Conservation (phyloP, 1,140 invertebrate species). For the Neodiprion fabricii region DNA sequence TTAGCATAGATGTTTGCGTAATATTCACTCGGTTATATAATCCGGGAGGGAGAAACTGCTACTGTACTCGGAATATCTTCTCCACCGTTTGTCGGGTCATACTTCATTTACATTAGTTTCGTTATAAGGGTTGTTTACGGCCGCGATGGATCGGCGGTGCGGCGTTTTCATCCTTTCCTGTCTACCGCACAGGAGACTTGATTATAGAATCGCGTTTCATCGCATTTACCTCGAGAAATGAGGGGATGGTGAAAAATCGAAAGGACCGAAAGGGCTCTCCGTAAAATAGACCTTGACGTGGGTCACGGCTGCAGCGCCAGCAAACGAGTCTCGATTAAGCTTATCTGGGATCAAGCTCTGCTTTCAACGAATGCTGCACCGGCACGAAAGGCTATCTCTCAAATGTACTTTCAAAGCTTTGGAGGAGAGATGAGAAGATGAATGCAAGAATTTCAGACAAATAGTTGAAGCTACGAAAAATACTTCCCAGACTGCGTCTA, state of each 20-base stretch:
- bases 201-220: constrained; percentile 23
- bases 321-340: background rate
- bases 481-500: no score
- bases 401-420: no score
- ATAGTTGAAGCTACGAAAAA: no score
- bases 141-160: background rate
- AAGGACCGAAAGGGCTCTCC: constrained; percentile 10
- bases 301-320: background rate
- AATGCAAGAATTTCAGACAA: no score
- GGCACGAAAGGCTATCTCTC: no score
- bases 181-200: constrained; percentile 6
- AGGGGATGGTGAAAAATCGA: constrained; percentile 30
- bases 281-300: background rate
- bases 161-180: constrained; percentile 1
- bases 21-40: no score
- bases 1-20: no score
- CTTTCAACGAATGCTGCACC: no score
- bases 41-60: no score
- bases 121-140: background rate
- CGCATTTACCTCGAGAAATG: constrained; percentile 29
- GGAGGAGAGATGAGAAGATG: no score
- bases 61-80: background rate
- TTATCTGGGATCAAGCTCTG: background rate
- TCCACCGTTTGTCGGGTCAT: background rate
- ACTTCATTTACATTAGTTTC: background rate